A percentile compares a stretch with the other conserved stretches of the same genome.
phyloP scores from a whole-genome alignment of 2,797 vertebrate species.

The Notoglanidium macrostoma region DNA sequence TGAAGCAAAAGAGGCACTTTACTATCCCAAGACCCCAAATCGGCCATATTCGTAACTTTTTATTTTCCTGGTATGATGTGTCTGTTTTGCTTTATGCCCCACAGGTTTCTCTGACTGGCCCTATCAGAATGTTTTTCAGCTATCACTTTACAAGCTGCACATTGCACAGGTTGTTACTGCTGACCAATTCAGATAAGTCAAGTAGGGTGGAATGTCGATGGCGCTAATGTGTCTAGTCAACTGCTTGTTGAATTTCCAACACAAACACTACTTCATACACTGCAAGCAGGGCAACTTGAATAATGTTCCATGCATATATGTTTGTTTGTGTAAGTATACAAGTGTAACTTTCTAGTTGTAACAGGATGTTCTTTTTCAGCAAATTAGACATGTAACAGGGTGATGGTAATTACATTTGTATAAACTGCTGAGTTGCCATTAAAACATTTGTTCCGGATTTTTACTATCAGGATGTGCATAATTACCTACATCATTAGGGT shows the following conservation, averaged over 20 bases:
- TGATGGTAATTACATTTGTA: conserved; percentile 17
- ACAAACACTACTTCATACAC: not conserved
- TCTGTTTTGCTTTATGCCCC: conserved; percentile 58
- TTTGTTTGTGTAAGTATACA: not conserved
- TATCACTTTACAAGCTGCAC: conserved; percentile 19
- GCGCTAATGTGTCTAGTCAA: not conserved
- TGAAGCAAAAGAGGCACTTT: conserved; percentile 43
- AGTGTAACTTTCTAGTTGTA: not conserved
- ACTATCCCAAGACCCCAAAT: conserved; percentile 45
- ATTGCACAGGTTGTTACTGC: conserved; percentile 27
- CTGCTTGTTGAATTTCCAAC: conserved; percentile 7
- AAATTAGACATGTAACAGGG: not conserved
- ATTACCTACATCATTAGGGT: conserved; percentile 10
- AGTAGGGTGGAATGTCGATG: conserved; percentile 54
- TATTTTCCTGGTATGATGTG: conserved; percentile 24
- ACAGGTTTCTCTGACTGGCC: conserved; percentile 40
- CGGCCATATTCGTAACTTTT: conserved; percentile 37
- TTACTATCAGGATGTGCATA: conserved; percentile 2
- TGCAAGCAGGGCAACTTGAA: not conserved
- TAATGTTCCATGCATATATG: not conserved
- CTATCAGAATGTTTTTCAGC: conserved; percentile 37
- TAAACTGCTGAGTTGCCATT: conserved; percentile 13
- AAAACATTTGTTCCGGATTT: conserved; percentile 2
- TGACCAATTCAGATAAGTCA: conserved; percentile 62
- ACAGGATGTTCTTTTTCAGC: not conserved